Evolutionary conservation across 1,140 invertebrate species (phyloP), one percentile per base, ranked within the genome.

Genomic region (Atta cephalotes): DNA sequence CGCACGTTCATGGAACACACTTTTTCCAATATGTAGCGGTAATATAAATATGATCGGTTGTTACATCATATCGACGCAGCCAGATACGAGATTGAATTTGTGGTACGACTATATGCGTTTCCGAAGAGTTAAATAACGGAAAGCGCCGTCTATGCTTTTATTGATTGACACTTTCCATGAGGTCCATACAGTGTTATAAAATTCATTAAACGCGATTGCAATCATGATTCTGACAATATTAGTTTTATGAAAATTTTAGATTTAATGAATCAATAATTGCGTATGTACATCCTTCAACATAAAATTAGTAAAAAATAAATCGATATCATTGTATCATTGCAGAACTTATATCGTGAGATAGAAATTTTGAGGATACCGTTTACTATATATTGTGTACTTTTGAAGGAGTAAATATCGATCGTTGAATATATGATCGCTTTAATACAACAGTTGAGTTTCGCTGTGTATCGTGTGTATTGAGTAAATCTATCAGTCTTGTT

Each of bases 31-130:
- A 81, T 60, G 51, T 62, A 74, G n/a, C 18, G 70, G 39, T 84
- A 84, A 84, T 84, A 84, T 84, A 76, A 84, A 84, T 84, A 84
- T 18, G 28, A 51, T n/a, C 56, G 39, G 70, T 82, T 58, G 80
- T 84, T 84, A 78, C 76, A 49, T 74, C 53, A 89, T 72, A 87
- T 87, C 70, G 77, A 56, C 45, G 39, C 18, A 53, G 49, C 6
- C 21, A 62, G 14, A 62, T 28, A 5, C 9, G 21, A 68, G 71
- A 89, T 89, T 78, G 65, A 82, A 87, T 89, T 87, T 79, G 56
- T 25, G 56, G 39, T 62, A 35, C 7, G 56, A 51, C 35, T 82
- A 53, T 49, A 63, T 14, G 56, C 39, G 4, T 62, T 84, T 84
- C 39, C 70, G n/a, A 21, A 35, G 25, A 84, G 39, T 74, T 84